Conservation (phyloP, 2,113 vertebrate genomes). For the Psittacula cyanocephala region DNA sequence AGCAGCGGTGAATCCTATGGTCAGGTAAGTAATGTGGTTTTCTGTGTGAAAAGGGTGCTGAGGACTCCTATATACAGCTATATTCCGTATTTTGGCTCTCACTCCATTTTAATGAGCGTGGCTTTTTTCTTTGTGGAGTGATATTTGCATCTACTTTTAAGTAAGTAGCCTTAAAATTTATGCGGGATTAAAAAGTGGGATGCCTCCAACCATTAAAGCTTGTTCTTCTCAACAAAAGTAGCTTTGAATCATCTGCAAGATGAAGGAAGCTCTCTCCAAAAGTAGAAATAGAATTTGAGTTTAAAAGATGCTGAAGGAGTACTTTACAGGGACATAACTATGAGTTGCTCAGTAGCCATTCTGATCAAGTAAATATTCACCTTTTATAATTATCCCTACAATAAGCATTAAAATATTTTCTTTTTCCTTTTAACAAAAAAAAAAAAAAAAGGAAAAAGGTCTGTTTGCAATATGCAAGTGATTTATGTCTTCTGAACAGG, state of each 20-base stretch:
- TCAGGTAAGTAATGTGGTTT: background rate
- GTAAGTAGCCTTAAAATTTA: background rate
- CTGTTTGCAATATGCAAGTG: background rate
- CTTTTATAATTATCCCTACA: background rate
- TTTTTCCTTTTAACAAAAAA: background rate
- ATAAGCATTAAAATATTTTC: background rate
- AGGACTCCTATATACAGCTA: background rate
- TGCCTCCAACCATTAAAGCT: background rate
- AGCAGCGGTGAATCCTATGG: slow-evolving; percentile 30
- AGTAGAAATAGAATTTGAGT: background rate
- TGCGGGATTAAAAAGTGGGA: background rate
- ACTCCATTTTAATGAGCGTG: background rate
- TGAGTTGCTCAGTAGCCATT: background rate
- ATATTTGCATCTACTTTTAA: background rate
- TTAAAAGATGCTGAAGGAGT: background rate
- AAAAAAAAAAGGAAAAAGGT: background rate
- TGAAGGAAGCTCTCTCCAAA: background rate
- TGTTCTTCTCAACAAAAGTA: background rate
- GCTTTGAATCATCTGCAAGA: background rate
- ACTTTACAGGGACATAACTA: background rate
- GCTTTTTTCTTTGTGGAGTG: background rate
- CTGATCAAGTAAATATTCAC: background rate
- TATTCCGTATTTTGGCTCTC: background rate
- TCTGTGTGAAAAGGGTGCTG: background rate
- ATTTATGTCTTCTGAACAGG: slow-evolving; percentile 8